A percentile compares a stretch with the other conserved stretches of the same genome.
These are phyloP conservation scores for Paracentrotus lividus DNA, from an alignment of 53 echinoderm and acorn worm species.

Conservation along the genomic window DNA sequence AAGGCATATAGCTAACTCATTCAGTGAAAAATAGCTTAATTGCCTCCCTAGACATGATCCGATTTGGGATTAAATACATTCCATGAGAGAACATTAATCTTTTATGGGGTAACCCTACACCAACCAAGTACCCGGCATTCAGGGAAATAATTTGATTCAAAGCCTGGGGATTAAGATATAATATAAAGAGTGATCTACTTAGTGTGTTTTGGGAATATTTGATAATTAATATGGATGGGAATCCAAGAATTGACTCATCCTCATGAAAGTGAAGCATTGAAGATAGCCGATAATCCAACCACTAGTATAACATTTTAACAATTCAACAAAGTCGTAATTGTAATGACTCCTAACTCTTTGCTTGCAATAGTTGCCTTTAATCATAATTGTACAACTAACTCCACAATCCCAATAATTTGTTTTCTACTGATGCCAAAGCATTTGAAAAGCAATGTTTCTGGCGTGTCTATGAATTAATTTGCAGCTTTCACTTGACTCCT, in stretches of 20 bases:
- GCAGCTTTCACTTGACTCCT: too few relatives aligned
- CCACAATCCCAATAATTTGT: too few relatives aligned
- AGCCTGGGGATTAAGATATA: background rate
- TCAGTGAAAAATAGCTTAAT: background rate
- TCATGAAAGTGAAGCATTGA: background rate
- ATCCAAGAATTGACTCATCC: constrained; percentile 11
- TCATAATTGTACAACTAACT: too few relatives aligned
- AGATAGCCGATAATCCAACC: background rate
- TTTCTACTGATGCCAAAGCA: too few relatives aligned
- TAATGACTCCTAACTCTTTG: too few relatives aligned
- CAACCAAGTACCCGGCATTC: background rate
- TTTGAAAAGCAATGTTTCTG: too few relatives aligned
- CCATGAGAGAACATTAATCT: background rate
- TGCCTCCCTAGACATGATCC: constrained; percentile 15
- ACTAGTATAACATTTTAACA: background rate
- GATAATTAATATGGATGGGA: background rate
- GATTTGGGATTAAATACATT: constrained; percentile 14
- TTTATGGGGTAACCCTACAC: background rate
- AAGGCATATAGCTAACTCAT: background rate
- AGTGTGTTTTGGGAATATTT: background rate
- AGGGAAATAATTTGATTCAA: constrained; percentile 1
- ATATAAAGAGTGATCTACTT: background rate
- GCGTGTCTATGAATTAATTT: too few relatives aligned
- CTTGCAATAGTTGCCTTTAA: too few relatives aligned
- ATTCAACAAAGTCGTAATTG: background rate